Evolutionary conservation across 2,113 vertebrate species (phyloP).

Genomic region (Odocoileus hemionus): DNA sequence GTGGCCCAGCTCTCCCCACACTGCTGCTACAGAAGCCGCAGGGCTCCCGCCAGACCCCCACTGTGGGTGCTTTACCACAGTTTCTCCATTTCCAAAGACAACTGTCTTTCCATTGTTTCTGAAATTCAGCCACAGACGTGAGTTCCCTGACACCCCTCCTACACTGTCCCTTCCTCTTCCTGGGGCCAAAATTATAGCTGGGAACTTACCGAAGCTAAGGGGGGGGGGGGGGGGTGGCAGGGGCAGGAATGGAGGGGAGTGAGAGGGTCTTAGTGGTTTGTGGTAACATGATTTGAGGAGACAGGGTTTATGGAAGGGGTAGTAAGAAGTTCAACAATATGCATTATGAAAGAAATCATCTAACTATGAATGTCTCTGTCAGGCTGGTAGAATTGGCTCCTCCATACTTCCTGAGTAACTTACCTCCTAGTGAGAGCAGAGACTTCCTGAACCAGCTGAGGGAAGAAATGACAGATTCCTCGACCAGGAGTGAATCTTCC

Average conservation of each 20-base stretch:
- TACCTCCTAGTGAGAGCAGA: constrained; percentile 91
- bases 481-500: background rate
- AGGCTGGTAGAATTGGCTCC: constrained; percentile 94
- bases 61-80: constrained; percentile 89
- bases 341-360: background rate
- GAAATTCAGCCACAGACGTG: constrained; percentile 95
- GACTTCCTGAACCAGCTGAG: constrained; percentile 91
- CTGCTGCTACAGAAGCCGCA: constrained; percentile 82
- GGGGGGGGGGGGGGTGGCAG: no score
- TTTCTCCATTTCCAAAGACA: constrained; percentile 90
- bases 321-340: background rate
- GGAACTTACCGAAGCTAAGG: background rate
- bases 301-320: background rate
- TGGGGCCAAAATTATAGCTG: background rate
- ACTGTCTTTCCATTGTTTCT: constrained; percentile 87
- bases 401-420: constrained; percentile 93
- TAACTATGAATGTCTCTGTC: background rate
- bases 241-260: background rate
- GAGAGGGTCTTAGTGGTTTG: background rate
- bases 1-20: constrained; percentile 86
- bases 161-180: background rate
- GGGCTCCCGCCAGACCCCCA: constrained; percentile 80
- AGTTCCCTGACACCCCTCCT: constrained; percentile 55
- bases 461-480: constrained; percentile 70
- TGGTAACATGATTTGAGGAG: background rate